phyloP scores from a whole-genome alignment of 1,140 invertebrate genomes.

The Venturia canescens region DNA sequence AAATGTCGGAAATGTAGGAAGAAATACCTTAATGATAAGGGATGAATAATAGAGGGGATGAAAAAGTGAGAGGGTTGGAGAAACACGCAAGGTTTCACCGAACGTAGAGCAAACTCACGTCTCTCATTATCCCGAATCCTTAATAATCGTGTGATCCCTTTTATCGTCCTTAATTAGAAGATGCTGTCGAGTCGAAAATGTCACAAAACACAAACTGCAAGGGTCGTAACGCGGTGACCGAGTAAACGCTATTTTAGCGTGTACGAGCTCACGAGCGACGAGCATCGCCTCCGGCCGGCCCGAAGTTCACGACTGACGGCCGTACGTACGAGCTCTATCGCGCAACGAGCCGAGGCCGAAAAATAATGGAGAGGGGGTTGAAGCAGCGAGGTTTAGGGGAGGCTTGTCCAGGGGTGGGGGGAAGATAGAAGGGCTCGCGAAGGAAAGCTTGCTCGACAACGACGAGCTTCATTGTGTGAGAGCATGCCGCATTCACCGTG shows the following conservation, averaged over 20 bases:
- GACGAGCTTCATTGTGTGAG: not conserved
- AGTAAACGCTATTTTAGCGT: slow-evolving; percentile 52
- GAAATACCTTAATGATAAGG: too few species aligned
- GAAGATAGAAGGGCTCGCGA: not conserved
- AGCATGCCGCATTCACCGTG: slow-evolving; percentile 34
- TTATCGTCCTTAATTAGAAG: not conserved
- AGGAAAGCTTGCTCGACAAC: slow-evolving; percentile 25
- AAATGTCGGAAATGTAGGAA: too few species aligned
- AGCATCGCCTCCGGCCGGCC: slow-evolving; percentile 71
- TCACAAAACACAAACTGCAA: slow-evolving; percentile 35
- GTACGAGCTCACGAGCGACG: slow-evolving; percentile 57
- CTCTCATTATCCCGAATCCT: slow-evolving; percentile 63
- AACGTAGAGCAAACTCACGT: slow-evolving; percentile 61
- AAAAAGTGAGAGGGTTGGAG: not conserved
- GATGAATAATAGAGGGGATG: not conserved
- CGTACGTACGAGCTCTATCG: slow-evolving; percentile 55
- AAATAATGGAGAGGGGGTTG: slow-evolving; percentile 47
- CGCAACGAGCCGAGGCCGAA: slow-evolving; percentile 62
- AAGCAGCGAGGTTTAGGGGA: not conserved
- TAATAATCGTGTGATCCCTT: slow-evolving; percentile 39
- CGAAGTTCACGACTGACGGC: slow-evolving; percentile 71
- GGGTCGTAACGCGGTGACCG: slow-evolving; percentile 34
- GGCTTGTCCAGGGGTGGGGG: not conserved
- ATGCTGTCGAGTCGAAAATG: slow-evolving; percentile 50
- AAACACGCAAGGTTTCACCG: slow-evolving; percentile 14